Evolutionary conservation across 1,140 invertebrate genomes (phyloP), one percentile per base, ranked within the genome.

Genomic region (Drosophila pruinosa): DNA sequence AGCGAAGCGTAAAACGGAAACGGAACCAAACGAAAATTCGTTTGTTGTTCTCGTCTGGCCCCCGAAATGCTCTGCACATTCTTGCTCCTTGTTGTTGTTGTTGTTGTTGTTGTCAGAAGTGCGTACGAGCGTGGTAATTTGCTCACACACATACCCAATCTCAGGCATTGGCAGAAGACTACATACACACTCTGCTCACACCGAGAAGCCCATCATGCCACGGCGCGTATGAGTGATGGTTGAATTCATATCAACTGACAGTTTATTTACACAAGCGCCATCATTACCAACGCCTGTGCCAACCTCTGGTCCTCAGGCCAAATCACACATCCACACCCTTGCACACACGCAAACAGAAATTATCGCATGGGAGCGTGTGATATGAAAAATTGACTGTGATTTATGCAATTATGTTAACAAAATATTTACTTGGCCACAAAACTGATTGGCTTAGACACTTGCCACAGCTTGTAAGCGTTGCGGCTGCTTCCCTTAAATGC

Each of bases 321-420:
- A 52, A 26, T 62, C 65, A 52, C 36, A 48, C 36, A 19, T 47
- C 28, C 56, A 53, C 62, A 54, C 21, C 12, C 21, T 15, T 39
- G n/a, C n/a, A 15, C 34, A 19, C 64, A 45, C 19, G 21, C 63
- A 17, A 31, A 45, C 59, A 57, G 26, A 80, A 80, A 82, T 82
- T 74, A 82, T 82, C 54, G 54, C 73, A 69, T 31, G 47, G 8
- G 14, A 43, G 43, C 58, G 24, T 67, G 56, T 71, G 67, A 62
- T 64, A 72, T 85, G 75, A 83, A 83, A 83, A 83, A 83, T 85
- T 83, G 80, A 85, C 80, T 83, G 80, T 70, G 80, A 83, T 83
- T 83, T 83, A 83, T 83, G 80, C 80, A 83, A 83, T 85, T 85
- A 79, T 83, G 75, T 83, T 83, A 83, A 83, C 80, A 85, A 83